Percentiles rank a stretch among this genome's conserved stretches.
Evolutionary conservation across 2,888 invertebrate genomes (phyloP).

Genomic region (Scaptomyza cyrtandrae): DNA sequence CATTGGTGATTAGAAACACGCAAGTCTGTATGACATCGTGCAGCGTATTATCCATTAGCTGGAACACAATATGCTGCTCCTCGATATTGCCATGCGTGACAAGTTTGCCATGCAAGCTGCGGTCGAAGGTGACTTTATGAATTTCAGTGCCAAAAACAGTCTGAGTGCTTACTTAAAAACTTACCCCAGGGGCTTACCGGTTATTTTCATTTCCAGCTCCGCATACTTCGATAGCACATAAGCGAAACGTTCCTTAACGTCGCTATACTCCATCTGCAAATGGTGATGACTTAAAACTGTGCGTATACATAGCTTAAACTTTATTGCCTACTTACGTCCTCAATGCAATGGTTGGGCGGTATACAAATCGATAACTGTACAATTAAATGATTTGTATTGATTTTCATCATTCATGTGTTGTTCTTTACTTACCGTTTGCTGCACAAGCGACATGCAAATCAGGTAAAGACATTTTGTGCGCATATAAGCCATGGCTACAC

Average conservation of each 20-base stretch:
- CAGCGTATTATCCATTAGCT: slow-evolving; percentile 79
- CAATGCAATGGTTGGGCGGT: slow-evolving; percentile 65
- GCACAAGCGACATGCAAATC: slow-evolving; percentile 19
- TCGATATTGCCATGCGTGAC: slow-evolving; percentile 67
- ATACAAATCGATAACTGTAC: slow-evolving; percentile 62
- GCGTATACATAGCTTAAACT: not conserved
- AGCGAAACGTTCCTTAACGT: slow-evolving; percentile 62
- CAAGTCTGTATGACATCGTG: slow-evolving; percentile 80
- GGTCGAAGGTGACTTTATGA: slow-evolving; percentile 12
- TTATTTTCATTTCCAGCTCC: slow-evolving; percentile 73
- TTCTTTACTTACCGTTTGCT: slow-evolving; percentile 39
- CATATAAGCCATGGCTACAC: slow-evolving; percentile 46
- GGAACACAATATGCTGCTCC: slow-evolving; percentile 78
- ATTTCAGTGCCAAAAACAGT: slow-evolving; percentile 9
- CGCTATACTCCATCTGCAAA: slow-evolving; percentile 64
- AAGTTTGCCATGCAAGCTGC: slow-evolving; percentile 75
- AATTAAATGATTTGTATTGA: not conserved
- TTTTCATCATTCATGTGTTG: not conserved
- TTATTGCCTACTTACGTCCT: slow-evolving; percentile 63
- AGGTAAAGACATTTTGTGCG: slow-evolving; percentile 8
- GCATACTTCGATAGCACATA: slow-evolving; percentile 79
- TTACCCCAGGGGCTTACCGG: slow-evolving; percentile 77
- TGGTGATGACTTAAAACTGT: not conserved
- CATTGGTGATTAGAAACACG: slow-evolving; percentile 71
- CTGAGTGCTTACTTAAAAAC: slow-evolving; percentile 27